A percentile compares a stretch with the other conserved stretches of the same genome.
Evolutionary conservation across 1,140 invertebrate species (phyloP).

Genomic region (Ectropis grisescens): DNA sequence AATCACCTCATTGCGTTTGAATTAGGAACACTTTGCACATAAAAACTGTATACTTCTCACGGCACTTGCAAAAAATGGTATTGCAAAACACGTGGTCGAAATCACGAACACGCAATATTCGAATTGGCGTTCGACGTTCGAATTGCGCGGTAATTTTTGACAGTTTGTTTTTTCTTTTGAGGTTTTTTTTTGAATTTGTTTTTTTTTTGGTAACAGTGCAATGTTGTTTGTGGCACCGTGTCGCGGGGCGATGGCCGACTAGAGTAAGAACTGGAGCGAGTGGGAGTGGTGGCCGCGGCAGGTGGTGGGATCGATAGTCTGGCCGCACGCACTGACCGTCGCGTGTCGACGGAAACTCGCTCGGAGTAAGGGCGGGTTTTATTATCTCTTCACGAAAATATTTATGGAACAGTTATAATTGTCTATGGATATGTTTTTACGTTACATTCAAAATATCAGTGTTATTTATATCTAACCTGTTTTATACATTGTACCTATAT

Average conservation of each 20-base stretch:
- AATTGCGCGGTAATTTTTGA: slow-evolving; percentile 15
- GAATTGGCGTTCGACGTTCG: slow-evolving; percentile 3
- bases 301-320: slow-evolving; percentile 62
- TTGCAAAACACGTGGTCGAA: slow-evolving; percentile 8
- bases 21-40: slow-evolving; percentile 12
- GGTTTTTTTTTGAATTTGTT: slow-evolving; percentile 18
- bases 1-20: slow-evolving; percentile 27
- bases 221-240: slow-evolving; percentile 42
- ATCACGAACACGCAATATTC: slow-evolving; percentile 8
- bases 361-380: slow-evolving; percentile 19
- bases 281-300: slow-evolving; percentile 45
- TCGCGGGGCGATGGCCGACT: slow-evolving; percentile 56
- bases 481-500: too few species aligned
- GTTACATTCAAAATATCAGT: too few species aligned
- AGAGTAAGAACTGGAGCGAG: slow-evolving; percentile 32
- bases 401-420: too few species aligned
- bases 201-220: slow-evolving; percentile 22
- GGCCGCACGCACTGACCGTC: slow-evolving; percentile 54
- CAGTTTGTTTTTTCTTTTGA: slow-evolving; percentile 18
- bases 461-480: too few species aligned
- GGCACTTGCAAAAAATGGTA: slow-evolving; percentile 8
- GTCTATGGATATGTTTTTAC: too few species aligned
- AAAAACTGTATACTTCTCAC: slow-evolving; percentile 5
- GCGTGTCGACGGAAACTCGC: slow-evolving; percentile 24
- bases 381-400: too few species aligned